Evolutionary conservation across 2,888 invertebrate genomes (phyloP).

Genomic region (Caenorhabditis sp.): DNA sequence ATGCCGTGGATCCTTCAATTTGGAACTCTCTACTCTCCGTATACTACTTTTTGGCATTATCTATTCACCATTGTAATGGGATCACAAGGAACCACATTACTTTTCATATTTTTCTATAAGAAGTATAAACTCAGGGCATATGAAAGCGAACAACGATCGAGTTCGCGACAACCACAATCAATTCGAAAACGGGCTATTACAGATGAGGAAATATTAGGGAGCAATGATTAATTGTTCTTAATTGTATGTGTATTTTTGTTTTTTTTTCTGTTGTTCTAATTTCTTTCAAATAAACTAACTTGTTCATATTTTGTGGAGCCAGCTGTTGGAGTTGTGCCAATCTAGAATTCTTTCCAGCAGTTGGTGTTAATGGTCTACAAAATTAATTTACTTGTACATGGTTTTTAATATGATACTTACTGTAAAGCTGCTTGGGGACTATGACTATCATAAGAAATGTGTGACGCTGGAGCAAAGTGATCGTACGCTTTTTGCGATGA

Average conservation of each 20-base stretch:
- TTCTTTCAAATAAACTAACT: conserved; percentile 4
- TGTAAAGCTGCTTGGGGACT: conserved; percentile 8
- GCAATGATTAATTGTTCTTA: conserved; percentile 24
- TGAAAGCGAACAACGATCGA: conserved; percentile 20
- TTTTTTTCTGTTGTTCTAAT: too few species aligned
- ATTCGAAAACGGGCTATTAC: neutral
- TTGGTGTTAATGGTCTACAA: conserved; percentile 22
- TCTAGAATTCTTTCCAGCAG: conserved; percentile 10
- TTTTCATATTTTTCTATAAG: conserved; percentile 49
- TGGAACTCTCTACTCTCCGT: conserved; percentile 54
- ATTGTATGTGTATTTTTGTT: neutral
- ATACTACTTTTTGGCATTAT: conserved; percentile 58
- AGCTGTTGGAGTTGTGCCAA: neutral
- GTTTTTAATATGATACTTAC: conserved; percentile 1
- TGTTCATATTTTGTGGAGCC: conserved; percentile 1
- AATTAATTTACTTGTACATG: neutral
- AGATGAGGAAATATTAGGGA: conserved; percentile 14
- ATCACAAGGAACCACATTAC: conserved; percentile 53
- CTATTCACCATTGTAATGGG: conserved; percentile 59
- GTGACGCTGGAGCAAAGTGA: conserved; percentile 43
- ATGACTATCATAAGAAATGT: conserved; percentile 49
- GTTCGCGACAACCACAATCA: conserved; percentile 1
- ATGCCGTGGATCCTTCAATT: conserved; percentile 64
- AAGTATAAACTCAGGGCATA: conserved; percentile 16
- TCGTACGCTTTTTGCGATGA: conserved; percentile 39